Conservation (phyloP, 1,140 invertebrate species). For the roundworm (Caenorhabditis elegans) region WBcel235 BX284606.5:8437001-8437500, state of each 20-base stretch:
- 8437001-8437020: too few relatives aligned
- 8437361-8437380: too few relatives aligned
- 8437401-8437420: too few relatives aligned
- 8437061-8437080: constrained; percentile 37
- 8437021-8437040: constrained; percentile 7
- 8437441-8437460: constrained; percentile 23
- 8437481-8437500: background rate
- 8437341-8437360: too few relatives aligned
- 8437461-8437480: background rate
- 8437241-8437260: background rate
- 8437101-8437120: constrained; percentile 12
- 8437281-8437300: background rate
- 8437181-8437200: background rate
- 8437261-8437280: constrained; percentile 1
- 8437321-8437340: too few relatives aligned
- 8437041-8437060: constrained; percentile 45
- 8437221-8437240: background rate
- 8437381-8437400: too few relatives aligned
- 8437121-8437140: constrained; percentile 32
- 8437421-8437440: constrained; percentile 15
- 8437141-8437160: constrained; percentile 44
- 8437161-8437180: constrained; percentile 8
- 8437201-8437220: constrained; percentile 8
- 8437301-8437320: background rate
- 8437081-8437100: constrained; percentile 43